phyloP scores from a whole-genome alignment of 2,888 invertebrate species.

The Caenorhabditis macrosperma region DNA sequence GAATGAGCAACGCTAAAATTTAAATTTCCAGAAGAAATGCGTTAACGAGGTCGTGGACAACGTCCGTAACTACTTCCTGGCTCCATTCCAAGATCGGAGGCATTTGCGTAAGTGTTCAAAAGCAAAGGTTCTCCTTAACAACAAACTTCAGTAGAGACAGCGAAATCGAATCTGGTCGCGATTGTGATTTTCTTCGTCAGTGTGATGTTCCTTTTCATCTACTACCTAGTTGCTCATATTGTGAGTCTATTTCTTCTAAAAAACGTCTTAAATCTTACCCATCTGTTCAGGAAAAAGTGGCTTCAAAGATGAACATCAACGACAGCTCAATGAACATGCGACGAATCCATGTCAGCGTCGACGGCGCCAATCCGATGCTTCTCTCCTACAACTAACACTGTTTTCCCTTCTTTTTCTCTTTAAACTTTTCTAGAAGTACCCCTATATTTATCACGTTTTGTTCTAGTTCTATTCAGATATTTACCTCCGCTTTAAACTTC shows the following conservation, averaged over 20 bases:
- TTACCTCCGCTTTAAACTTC: conserved; percentile 11
- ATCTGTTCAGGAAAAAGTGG: background rate
- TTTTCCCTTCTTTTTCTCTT: background rate
- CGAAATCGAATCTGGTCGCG: conserved; percentile 94
- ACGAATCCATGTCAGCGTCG: conserved; percentile 20
- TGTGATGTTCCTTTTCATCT: conserved; percentile 91
- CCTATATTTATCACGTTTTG: conserved; percentile 17
- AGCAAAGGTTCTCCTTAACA: background rate
- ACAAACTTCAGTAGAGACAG: conserved; percentile 84
- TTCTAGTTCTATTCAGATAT: background rate
- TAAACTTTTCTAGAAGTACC: background rate
- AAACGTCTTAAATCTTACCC: no score
- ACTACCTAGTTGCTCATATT: background rate
- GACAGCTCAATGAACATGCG: background rate
- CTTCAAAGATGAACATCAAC: background rate
- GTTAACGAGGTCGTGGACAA: conserved; percentile 59
- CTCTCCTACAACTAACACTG: background rate
- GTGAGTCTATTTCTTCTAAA: background rate
- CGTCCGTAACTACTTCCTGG: conserved; percentile 47
- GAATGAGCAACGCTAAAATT: background rate
- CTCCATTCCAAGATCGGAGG: conserved; percentile 36
- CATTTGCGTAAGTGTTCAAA: conserved; percentile 46
- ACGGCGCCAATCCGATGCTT: background rate
- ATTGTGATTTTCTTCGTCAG: conserved; percentile 92
- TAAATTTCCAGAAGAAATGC: conserved; percentile 52